Conservation (phyloP, 2,113 vertebrate species). For the Mastomys natalensis region DNA sequence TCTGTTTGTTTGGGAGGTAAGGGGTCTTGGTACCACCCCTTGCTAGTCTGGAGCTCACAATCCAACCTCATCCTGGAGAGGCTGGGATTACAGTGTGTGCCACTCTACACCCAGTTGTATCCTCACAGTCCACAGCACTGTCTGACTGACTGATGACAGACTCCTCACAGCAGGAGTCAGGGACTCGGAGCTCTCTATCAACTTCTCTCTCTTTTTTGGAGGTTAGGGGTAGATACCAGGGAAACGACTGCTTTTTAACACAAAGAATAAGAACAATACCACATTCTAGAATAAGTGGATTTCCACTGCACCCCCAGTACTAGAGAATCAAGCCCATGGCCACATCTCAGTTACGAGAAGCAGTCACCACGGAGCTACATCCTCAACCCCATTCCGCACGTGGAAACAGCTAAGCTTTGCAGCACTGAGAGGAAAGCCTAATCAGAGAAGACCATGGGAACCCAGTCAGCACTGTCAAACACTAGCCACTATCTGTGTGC, state of each 20-base stretch:
- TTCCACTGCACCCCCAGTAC: not conserved
- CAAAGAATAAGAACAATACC: not conserved
- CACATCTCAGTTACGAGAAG: not conserved
- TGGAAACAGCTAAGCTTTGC: conserved; percentile 4
- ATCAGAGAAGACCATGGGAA: not conserved
- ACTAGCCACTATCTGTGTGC: no score
- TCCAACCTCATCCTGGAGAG: not conserved
- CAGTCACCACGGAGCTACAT: not conserved
- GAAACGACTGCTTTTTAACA: not conserved
- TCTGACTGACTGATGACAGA: not conserved
- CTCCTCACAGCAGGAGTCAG: conserved; percentile 27
- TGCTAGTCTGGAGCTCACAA: not conserved
- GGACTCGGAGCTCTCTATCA: conserved; percentile 25
- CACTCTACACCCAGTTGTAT: not conserved
- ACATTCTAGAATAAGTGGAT: not conserved
- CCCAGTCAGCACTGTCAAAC: not conserved
- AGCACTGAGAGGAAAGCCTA: conserved; percentile 10
- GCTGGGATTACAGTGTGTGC: not conserved
- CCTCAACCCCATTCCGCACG: not conserved
- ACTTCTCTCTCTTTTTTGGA: not conserved
- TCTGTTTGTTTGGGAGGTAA: not conserved
- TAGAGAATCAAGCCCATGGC: not conserved
- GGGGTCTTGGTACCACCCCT: not conserved
- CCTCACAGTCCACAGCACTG: not conserved
- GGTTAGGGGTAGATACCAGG: no score